These are phyloP conservation scores for Hydrolagus affinis DNA, from an alignment of 2,113 vertebrate genomes.

Conservation along the genomic window DNA sequence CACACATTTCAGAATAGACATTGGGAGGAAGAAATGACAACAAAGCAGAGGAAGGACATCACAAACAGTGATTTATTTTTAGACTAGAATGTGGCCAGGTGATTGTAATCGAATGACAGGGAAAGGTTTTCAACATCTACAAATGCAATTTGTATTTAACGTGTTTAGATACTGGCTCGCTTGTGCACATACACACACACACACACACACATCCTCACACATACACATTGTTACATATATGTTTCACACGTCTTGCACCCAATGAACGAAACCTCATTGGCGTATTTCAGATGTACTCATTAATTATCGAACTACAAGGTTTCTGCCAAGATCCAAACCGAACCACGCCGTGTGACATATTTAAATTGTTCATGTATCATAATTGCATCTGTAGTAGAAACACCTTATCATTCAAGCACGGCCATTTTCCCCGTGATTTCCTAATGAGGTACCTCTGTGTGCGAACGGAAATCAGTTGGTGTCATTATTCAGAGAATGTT, in stretches of 20 bases:
- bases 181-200: background rate
- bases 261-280: background rate
- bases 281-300: background rate
- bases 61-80: background rate
- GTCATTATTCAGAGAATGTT: background rate
- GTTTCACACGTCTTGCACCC: background rate
- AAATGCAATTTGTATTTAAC: background rate
- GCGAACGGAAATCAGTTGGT: background rate
- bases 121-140: background rate
- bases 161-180: background rate
- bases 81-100: background rate
- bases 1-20: background rate
- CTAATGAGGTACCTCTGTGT: background rate
- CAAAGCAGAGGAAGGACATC: background rate
- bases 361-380: background rate
- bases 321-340: background rate
- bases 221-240: background rate
- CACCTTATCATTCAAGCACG: background rate
- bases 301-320: background rate
- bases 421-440: background rate
- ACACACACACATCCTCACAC: background rate
- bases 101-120: background rate
- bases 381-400: background rate
- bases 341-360: background rate
- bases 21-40: background rate